These are phyloP conservation scores for Hapalemur alaotrensis DNA, from an alignment of 2,797 vertebrate species.

Conservation along the genomic window DNA sequence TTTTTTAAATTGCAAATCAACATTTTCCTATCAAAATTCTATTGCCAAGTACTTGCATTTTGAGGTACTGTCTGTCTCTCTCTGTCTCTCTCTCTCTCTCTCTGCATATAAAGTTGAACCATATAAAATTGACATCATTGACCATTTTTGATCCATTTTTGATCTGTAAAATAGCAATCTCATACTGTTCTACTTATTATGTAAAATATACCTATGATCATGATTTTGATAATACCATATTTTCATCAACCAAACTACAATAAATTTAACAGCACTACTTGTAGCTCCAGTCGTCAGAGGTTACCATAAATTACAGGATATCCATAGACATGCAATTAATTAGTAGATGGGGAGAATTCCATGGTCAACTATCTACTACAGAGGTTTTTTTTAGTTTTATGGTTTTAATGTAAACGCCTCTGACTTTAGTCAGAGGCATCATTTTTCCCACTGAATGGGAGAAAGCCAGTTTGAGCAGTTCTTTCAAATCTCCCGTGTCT, in stretches of 20 bases:
- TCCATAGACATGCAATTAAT: neutral
- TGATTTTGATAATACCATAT: neutral
- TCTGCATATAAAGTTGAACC: neutral
- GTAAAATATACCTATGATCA: neutral
- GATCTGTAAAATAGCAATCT: neutral
- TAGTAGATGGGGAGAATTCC: neutral
- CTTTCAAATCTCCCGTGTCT: conserved; percentile 52
- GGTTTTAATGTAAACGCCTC: neutral
- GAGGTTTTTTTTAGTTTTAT: neutral
- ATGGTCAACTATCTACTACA: neutral
- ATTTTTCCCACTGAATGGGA: conserved; percentile 8
- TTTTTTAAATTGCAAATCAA: neutral
- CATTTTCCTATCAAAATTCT: neutral
- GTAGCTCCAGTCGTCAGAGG: neutral
- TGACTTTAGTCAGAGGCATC: neutral
- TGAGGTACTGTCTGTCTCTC: neutral
- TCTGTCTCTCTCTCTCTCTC: neutral
- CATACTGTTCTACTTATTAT: neutral
- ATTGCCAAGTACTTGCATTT: neutral
- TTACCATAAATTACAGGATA: neutral
- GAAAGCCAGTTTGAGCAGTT: conserved; percentile 35
- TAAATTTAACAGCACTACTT: neutral
- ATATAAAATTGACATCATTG: neutral
- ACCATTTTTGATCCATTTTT: neutral
- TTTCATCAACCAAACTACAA: neutral